Evolutionary conservation across 2,797 vertebrate species (phyloP).

Genomic region (Pagetopsis macropterus): DNA sequence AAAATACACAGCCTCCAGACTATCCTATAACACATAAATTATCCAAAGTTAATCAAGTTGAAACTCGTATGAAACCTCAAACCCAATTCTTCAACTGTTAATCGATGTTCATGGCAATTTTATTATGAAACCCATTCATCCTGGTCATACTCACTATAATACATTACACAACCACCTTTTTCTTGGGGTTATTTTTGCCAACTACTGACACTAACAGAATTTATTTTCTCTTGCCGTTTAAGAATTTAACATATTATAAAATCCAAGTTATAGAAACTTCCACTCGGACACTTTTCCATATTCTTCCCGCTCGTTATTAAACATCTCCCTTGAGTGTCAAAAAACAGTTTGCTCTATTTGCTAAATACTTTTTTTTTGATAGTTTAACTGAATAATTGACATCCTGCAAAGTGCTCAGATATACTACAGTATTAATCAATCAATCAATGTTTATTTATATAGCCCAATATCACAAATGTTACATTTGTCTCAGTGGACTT

Average conservation of each 20-base stretch:
- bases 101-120: conserved; percentile 56
- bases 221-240: conserved; percentile 14
- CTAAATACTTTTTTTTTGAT: background rate
- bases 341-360: background rate
- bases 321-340: background rate
- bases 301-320: background rate
- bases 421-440: too few relatives aligned
- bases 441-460: too few relatives aligned
- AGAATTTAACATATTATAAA: conserved; percentile 8
- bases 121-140: conserved; percentile 49
- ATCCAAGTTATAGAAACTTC: conserved; percentile 4
- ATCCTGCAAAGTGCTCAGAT: background rate
- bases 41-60: conserved; percentile 54
- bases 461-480: too few relatives aligned
- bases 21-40: conserved; percentile 40
- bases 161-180: conserved; percentile 22
- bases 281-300: background rate
- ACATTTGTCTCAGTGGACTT: too few relatives aligned
- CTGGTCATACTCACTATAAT: conserved; percentile 29
- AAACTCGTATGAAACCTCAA: conserved; percentile 49
- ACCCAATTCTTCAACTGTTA: conserved; percentile 50
- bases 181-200: conserved; percentile 17
- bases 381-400: conserved; percentile 7
- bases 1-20: conserved; percentile 41
- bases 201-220: conserved; percentile 13